Conservation (phyloP, 2,888 invertebrate genomes). For the Galerucella pusilla region DNA sequence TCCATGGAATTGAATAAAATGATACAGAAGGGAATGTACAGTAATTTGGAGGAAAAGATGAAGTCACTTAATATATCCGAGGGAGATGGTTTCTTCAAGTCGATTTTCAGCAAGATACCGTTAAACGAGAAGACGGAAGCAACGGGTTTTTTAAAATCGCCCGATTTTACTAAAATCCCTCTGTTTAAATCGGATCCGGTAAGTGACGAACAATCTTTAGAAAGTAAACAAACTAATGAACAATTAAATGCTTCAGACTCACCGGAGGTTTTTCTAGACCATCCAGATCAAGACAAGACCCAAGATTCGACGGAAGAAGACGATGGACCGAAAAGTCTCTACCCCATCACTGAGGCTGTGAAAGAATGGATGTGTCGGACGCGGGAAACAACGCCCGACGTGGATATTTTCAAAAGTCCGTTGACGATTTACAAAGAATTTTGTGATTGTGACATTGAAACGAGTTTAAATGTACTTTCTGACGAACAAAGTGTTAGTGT, state of each 20-base stretch:
- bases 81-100: slow-evolving; percentile 60
- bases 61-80: slow-evolving; percentile 57
- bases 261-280: slow-evolving; percentile 55
- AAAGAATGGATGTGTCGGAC: slow-evolving; percentile 70
- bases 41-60: slow-evolving; percentile 61
- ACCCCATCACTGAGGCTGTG: slow-evolving; percentile 71
- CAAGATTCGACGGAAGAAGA: slow-evolving; percentile 24
- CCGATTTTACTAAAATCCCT: slow-evolving; percentile 55
- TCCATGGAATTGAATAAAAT: slow-evolving; percentile 63
- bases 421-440: slow-evolving; percentile 60
- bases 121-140: slow-evolving; percentile 50
- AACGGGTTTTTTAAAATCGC: slow-evolving; percentile 50
- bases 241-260: slow-evolving; percentile 50
- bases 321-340: slow-evolving; percentile 44
- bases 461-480: slow-evolving; percentile 36
- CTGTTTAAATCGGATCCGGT: slow-evolving; percentile 48
- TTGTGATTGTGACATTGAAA: slow-evolving; percentile 51
- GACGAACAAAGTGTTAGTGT: slow-evolving; percentile 29
- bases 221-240: slow-evolving; percentile 48
- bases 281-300: slow-evolving; percentile 36
- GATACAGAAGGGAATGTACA: slow-evolving; percentile 63
- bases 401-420: slow-evolving; percentile 63
- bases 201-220: slow-evolving; percentile 50
- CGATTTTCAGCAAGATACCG: slow-evolving; percentile 51
- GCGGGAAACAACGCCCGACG: slow-evolving; percentile 63